A percentile compares a stretch with the other conserved stretches of the same genome.
phyloP scores from a whole-genome alignment of 1,140 invertebrate genomes.

The Aphelenchoides fujianensis region DNA sequence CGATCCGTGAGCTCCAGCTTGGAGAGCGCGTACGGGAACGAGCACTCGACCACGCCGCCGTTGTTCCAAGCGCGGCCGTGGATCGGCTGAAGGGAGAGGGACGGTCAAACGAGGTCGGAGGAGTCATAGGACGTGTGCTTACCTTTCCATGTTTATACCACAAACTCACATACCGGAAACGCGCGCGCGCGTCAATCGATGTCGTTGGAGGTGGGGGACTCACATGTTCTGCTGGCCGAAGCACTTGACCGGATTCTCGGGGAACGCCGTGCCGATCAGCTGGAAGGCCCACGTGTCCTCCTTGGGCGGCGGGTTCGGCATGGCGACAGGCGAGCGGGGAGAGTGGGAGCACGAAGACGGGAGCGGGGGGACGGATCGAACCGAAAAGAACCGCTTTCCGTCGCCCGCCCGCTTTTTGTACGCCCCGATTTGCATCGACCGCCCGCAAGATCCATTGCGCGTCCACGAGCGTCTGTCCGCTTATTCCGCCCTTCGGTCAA shows the following conservation, averaged over 20 bases:
- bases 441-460: too few relatives aligned
- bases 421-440: too few relatives aligned
- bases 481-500: too few relatives aligned
- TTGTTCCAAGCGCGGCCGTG: constrained; percentile 54
- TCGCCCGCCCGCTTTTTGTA: too few relatives aligned
- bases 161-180: constrained; percentile 47
- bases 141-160: constrained; percentile 55
- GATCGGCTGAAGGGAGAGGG: too few relatives aligned
- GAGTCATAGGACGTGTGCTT: constrained; percentile 18
- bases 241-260: constrained; percentile 52
- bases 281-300: constrained; percentile 15
- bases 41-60: constrained; percentile 45
- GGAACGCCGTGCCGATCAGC: constrained; percentile 46
- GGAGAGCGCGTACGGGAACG: constrained; percentile 39
- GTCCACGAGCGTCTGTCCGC: too few relatives aligned
- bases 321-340: too few relatives aligned
- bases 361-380: too few relatives aligned
- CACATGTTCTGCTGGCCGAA: constrained; percentile 42
- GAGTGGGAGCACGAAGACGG: too few relatives aligned
- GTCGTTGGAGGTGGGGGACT: too few relatives aligned
- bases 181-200: too few relatives aligned
- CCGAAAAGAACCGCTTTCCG: too few relatives aligned
- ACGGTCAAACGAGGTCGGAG: neutral
- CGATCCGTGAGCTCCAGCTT: constrained; percentile 44
- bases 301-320: neutral